Conservation (phyloP, 2,888 invertebrate genomes). For the Coronaproctus castanopsis region DNA sequence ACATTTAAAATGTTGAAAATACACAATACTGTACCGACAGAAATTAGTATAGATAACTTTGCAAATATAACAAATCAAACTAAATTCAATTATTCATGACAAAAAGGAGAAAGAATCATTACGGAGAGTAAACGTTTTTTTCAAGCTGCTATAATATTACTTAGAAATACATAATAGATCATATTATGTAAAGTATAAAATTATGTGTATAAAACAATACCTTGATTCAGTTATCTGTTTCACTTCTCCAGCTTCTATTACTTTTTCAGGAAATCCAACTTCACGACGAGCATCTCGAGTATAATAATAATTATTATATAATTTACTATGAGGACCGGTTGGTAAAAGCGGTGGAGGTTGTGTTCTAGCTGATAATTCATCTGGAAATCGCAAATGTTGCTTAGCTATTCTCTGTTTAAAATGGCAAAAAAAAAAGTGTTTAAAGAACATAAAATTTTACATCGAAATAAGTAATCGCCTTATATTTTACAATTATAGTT, state of each 20-base stretch:
- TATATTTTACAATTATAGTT: neutral
- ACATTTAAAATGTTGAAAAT: no score
- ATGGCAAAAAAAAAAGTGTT: neutral
- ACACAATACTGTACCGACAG: no score
- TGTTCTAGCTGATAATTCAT: constrained; percentile 44
- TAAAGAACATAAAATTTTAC: neutral
- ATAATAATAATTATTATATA: constrained; percentile 66
- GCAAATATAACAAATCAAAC: no score
- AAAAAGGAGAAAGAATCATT: no score
- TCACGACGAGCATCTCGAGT: constrained; percentile 62
- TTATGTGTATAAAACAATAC: no score
- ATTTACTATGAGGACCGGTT: constrained; percentile 56
- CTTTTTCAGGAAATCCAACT: constrained; percentile 42
- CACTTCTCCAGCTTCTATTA: constrained; percentile 25
- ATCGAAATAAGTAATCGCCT: neutral
- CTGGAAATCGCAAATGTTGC: constrained; percentile 43
- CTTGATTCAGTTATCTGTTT: constrained; percentile 1
- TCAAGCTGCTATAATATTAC: no score
- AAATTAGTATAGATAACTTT: no score
- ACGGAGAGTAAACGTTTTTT: no score
- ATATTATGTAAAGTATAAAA: no score
- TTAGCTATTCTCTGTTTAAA: constrained; percentile 35
- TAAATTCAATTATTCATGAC: no score
- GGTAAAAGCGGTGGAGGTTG: constrained; percentile 65
- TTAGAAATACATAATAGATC: no score